Evolutionary conservation across 2,113 vertebrate genomes (phyloP).

Genomic region (Chaenogobius annularis): DNA sequence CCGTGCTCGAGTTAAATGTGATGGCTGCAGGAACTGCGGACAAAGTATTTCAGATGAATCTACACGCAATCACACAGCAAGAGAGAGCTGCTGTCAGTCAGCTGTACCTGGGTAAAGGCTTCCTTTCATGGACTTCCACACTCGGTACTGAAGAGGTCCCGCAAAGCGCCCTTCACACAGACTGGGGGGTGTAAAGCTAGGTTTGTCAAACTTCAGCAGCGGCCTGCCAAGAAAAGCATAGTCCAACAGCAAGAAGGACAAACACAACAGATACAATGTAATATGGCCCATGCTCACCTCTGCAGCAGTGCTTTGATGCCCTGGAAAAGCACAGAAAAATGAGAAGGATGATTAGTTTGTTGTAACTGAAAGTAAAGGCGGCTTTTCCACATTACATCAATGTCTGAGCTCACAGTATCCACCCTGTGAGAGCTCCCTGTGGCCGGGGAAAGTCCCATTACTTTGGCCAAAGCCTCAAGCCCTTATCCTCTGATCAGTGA

Average conservation of each 20-base stretch:
- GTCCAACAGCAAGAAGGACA: conserved; percentile 18
- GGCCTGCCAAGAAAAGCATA: conserved; percentile 65
- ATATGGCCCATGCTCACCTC: conserved; percentile 72
- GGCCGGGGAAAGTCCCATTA: conserved; percentile 72
- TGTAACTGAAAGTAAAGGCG: conserved; percentile 37
- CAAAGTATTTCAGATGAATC: neutral
- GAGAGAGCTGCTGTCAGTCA: neutral
- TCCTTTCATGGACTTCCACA: conserved; percentile 81
- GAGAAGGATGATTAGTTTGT: conserved; percentile 45
- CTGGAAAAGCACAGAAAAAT: conserved; percentile 59
- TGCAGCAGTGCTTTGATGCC: conserved; percentile 78
- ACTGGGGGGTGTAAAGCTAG: conserved; percentile 67
- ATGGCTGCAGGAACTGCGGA: conserved; percentile 73
- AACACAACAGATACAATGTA: neutral
- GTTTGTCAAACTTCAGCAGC: conserved; percentile 79
- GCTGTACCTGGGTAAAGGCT: conserved; percentile 79
- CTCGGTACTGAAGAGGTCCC: conserved; percentile 80
- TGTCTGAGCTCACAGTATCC: conserved; percentile 57
- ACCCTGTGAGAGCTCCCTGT: conserved; percentile 66
- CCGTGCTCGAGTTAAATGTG: conserved; percentile 80
- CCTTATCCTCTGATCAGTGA: conserved; percentile 54
- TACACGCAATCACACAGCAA: neutral
- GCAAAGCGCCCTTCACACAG: conserved; percentile 80
- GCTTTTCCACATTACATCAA: conserved; percentile 78
- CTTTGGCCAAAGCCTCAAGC: conserved; percentile 33